Evolutionary conservation across 2,888 invertebrate genomes (phyloP).

Genomic region (Platyscelio sp.): DNA sequence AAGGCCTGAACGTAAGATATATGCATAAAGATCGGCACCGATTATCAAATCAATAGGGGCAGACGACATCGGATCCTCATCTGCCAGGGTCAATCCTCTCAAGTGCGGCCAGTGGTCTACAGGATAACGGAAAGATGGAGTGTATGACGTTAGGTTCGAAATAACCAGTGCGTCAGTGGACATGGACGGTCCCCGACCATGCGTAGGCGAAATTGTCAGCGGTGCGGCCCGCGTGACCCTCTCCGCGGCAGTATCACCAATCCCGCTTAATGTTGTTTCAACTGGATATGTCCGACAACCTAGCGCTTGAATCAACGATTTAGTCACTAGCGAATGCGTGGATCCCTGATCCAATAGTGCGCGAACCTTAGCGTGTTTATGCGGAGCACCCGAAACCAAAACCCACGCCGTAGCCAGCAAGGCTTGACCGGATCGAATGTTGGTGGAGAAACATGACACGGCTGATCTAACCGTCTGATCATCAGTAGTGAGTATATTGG

Average conservation of each 20-base stretch:
- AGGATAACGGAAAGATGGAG: not conserved
- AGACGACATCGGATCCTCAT: not conserved
- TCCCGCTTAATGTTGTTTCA: not conserved
- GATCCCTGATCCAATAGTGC: constrained; percentile 20
- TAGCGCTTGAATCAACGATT: not conserved
- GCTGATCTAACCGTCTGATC: not conserved
- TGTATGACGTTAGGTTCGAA: not conserved
- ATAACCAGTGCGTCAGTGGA: constrained; percentile 7
- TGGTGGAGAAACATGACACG: not conserved
- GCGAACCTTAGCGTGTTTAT: not conserved
- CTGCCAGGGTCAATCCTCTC: not conserved
- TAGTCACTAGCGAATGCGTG: not conserved
- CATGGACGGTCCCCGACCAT: not conserved
- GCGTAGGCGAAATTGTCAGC: not conserved
- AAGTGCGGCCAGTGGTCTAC: not conserved
- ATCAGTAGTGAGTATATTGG: not conserved
- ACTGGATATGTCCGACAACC: not conserved
- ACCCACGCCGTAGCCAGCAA: constrained; percentile 28
- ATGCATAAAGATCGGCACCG: not conserved
- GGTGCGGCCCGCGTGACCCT: not conserved
- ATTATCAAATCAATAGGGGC: not conserved
- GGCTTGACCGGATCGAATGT: not conserved
- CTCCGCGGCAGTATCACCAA: not conserved
- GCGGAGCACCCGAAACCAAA: not conserved
- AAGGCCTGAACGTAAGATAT: not conserved